Evolutionary conservation across 2,888 invertebrate genomes (phyloP).

Genomic region (Hirtodrosophila alboralis): DNA sequence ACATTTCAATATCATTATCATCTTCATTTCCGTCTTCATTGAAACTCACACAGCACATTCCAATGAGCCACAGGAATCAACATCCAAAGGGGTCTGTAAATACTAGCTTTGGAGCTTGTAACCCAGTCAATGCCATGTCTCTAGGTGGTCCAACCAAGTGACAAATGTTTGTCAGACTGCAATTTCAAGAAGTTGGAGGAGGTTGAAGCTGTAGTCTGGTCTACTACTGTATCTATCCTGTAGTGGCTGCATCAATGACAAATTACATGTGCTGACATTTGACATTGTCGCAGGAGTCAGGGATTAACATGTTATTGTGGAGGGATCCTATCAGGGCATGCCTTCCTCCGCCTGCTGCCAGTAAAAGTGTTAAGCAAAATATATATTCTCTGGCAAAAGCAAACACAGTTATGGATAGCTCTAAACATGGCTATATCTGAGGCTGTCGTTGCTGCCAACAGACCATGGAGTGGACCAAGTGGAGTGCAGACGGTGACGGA

Average conservation of each 20-base stretch:
- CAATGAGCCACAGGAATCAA: neutral
- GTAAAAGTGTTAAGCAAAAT: slow-evolving; percentile 61
- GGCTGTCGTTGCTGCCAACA: slow-evolving; percentile 33
- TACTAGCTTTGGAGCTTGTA: slow-evolving; percentile 11
- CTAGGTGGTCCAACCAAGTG: slow-evolving; percentile 60
- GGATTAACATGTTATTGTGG: slow-evolving; percentile 68
- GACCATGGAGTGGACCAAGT: slow-evolving; percentile 49
- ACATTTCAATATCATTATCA: slow-evolving; percentile 41
- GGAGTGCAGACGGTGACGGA: slow-evolving; percentile 38
- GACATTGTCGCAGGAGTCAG: slow-evolving; percentile 56
- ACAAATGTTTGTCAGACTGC: slow-evolving; percentile 63
- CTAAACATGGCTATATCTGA: neutral
- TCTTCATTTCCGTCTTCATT: slow-evolving; percentile 25
- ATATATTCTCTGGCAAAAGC: slow-evolving; percentile 27
- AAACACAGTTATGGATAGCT: slow-evolving; percentile 52
- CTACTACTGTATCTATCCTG: slow-evolving; percentile 2
- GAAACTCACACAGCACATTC: neutral
- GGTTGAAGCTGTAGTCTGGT: slow-evolving; percentile 4
- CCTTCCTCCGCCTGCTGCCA: slow-evolving; percentile 14
- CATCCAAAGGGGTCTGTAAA: slow-evolving; percentile 5
- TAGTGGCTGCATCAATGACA: slow-evolving; percentile 43
- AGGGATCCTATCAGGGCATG: neutral
- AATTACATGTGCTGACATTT: slow-evolving; percentile 76
- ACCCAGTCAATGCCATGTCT: slow-evolving; percentile 22
- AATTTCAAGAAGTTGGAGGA: slow-evolving; percentile 25